Base-by-base conservation (phyloP, 2,797 vertebrate species). In the Notolepis coatsorum region DNA sequence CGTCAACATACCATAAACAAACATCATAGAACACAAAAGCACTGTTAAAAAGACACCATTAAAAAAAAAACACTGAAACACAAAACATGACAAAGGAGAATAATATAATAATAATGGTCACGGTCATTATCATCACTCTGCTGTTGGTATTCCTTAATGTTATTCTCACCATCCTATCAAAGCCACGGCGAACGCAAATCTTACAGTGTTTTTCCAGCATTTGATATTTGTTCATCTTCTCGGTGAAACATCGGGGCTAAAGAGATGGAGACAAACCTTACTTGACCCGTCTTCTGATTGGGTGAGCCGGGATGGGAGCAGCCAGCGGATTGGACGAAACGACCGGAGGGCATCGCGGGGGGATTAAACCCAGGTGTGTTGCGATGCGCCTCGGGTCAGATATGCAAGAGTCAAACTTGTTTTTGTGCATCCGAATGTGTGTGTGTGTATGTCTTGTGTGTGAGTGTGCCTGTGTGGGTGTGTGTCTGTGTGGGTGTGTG, bases 311-410 rank as follows among this genome's bases (percentile, higher is more conserved):
- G 68, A 70, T 78, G 73, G 47, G 68, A 84, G 84, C 20, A 68
- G 79, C 47, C 41, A 75, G 72, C 61, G 84, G 79, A 82, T 78
- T 77, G 78, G 84, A 78, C 68, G 77, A 87, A 87, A 5, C 47
- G 62, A 80, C 81, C 83, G 70, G 80, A 71, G 87, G 90, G 89
- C 86, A 88, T 91, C 79, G 81, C 68, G 74, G 80, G n/a, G 74
- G 85, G 91, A 91, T 93, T 90, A 91, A 56, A 74, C 73, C 58
- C 88, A 84, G 79, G 91, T 93, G 91, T 88, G 7, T 74, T 77
- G 80, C 79, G 67, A 73, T 85, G 83, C 55, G 85, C 91, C 89
- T 55, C 74, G 77, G 83, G 90, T 87, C 79, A 87, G 75, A 76
- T 84, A 76, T 69, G 41, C 72, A 63, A 81, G 82, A 82, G 67